Conservation (phyloP, 2,797 vertebrate genomes). For the Argentina silus region DNA sequence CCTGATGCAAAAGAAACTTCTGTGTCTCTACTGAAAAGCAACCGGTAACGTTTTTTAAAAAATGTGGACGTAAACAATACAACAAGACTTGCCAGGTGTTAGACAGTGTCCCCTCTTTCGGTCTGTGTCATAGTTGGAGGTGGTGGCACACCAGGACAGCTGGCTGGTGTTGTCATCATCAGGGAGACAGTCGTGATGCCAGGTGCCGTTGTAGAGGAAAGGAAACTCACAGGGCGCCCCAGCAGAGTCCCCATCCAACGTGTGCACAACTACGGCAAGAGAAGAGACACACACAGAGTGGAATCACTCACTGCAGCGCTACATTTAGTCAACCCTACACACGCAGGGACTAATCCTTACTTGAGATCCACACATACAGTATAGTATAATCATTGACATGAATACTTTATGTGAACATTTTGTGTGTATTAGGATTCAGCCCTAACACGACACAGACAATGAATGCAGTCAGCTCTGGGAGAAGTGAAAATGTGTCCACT, state of each 20-base stretch:
- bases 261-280: conserved; percentile 84
- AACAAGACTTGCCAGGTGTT: conserved; percentile 76
- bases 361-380: too few species aligned
- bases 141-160: conserved; percentile 86
- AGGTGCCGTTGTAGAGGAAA: conserved; percentile 82
- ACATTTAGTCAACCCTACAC: too few species aligned
- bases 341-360: too few species aligned
- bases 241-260: conserved; percentile 84
- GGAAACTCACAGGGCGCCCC: conserved; percentile 90
- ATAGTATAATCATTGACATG: too few species aligned
- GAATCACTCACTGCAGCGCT: neutral
- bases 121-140: conserved; percentile 76
- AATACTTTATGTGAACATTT: too few species aligned
- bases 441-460: too few species aligned
- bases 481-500: too few species aligned
- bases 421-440: too few species aligned
- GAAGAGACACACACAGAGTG: conserved; percentile 20
- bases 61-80: neutral
- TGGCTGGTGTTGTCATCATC: conserved; percentile 32
- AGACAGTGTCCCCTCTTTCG: conserved; percentile 87
- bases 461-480: too few species aligned
- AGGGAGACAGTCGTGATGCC: conserved; percentile 87
- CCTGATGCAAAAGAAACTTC: neutral
- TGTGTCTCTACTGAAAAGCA: neutral
- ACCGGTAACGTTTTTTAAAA: neutral